Evolutionary conservation across 92 coral and sea anemone genomes (phyloP).

Genomic region (Zoanthus sansibaricus): DNA sequence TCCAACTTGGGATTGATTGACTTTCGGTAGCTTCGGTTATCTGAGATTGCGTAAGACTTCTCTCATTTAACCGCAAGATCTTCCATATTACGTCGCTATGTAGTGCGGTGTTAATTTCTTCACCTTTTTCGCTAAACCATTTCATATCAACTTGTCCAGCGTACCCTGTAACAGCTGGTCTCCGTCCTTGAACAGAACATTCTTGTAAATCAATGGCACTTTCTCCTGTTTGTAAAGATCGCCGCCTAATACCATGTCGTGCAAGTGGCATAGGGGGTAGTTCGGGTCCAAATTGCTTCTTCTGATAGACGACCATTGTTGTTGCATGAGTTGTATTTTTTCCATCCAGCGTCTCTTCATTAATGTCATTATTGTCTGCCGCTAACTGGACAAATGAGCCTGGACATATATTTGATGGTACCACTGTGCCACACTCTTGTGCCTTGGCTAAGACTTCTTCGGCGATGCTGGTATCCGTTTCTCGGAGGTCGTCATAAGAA

Average conservation of each 20-base stretch:
- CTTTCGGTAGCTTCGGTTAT: background rate
- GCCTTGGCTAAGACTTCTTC: constrained; percentile 51
- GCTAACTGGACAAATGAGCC: constrained; percentile 53
- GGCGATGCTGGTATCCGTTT: constrained; percentile 56
- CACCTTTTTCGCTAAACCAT: background rate
- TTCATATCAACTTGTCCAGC: background rate
- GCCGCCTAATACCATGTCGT: constrained; percentile 18
- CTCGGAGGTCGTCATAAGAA: constrained; percentile 56
- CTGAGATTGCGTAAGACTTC: background rate
- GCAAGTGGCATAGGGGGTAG: constrained; percentile 34
- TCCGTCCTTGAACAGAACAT: background rate
- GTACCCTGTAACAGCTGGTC: background rate
- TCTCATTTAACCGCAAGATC: background rate
- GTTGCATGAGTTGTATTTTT: too few species aligned
- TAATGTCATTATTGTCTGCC: constrained; percentile 22
- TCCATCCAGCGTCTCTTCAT: constrained; percentile 43
- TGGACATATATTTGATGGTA: constrained; percentile 49
- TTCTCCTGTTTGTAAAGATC: constrained; percentile 8
- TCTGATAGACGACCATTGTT: constrained; percentile 36
- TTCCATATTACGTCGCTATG: background rate
- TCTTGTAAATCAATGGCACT: background rate
- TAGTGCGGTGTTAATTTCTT: too few species aligned
- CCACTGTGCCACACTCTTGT: constrained; percentile 47
- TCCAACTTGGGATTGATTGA: constrained; percentile 35
- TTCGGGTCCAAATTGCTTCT: constrained; percentile 50